Conservation (phyloP, 2,797 vertebrate species). For the Neoniphon sammara region DNA sequence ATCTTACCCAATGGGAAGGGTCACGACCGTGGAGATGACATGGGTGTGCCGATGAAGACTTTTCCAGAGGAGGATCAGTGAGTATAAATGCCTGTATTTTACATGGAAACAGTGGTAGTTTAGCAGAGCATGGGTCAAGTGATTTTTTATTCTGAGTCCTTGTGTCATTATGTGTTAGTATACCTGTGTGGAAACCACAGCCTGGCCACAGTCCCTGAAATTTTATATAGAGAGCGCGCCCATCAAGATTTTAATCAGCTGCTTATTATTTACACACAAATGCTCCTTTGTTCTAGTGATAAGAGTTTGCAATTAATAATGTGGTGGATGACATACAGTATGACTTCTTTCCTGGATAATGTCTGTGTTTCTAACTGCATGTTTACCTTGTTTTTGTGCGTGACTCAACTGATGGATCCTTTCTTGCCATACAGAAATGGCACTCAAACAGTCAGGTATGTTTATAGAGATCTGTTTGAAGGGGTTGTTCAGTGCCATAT, state of each 20-base stretch:
- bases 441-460: conserved; percentile 81
- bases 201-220: neutral
- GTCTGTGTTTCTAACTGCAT: conserved; percentile 76
- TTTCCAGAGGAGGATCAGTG: conserved; percentile 80
- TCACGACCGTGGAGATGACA: conserved; percentile 74
- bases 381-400: conserved; percentile 77
- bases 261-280: neutral
- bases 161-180: conserved; percentile 22
- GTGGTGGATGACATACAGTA: conserved; percentile 32
- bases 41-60: conserved; percentile 74
- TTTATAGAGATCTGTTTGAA: conserved; percentile 23
- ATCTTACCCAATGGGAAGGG: conserved; percentile 91
- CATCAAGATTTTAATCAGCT: neutral
- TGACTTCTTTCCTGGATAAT: conserved; percentile 53
- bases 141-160: neutral
- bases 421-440: conserved; percentile 77
- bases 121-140: conserved; percentile 56
- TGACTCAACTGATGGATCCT: conserved; percentile 69
- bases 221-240: neutral
- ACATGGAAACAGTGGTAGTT: neutral
- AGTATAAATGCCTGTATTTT: conserved; percentile 56
- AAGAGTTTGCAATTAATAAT: conserved; percentile 21
- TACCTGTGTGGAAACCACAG: conserved; percentile 37
- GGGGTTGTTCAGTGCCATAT: conserved; percentile 3
- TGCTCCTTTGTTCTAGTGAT: conserved; percentile 5